Conservation (phyloP, 2,888 invertebrate species). For the Drosophila neonasuta region DNA sequence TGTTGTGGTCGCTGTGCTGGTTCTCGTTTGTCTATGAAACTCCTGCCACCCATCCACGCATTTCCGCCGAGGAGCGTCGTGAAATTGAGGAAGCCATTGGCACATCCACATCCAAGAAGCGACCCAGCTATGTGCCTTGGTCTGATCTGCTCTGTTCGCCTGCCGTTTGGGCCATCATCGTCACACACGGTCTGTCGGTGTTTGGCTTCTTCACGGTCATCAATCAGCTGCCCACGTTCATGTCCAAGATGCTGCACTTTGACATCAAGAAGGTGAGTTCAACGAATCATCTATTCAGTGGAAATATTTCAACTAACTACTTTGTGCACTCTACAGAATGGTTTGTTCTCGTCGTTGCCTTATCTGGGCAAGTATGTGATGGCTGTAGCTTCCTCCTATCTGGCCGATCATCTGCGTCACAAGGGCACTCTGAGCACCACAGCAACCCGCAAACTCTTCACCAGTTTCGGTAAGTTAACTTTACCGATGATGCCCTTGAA, state of each 20-base stretch:
- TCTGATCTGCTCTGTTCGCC: slow-evolving; percentile 86
- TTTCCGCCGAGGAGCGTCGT: slow-evolving; percentile 87
- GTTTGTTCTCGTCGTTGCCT: slow-evolving; percentile 91
- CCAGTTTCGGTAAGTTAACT: slow-evolving; percentile 84
- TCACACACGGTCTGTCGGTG: slow-evolving; percentile 92
- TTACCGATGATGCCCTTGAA: not conserved
- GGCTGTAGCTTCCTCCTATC: slow-evolving; percentile 88
- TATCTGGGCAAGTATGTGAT: slow-evolving; percentile 93
- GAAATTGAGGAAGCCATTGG: slow-evolving; percentile 89
- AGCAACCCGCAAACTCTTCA: slow-evolving; percentile 87
- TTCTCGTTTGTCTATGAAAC: slow-evolving; percentile 91
- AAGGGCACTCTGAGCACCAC: slow-evolving; percentile 89
- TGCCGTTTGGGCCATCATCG: slow-evolving; percentile 93
- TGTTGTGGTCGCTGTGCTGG: slow-evolving; percentile 92
- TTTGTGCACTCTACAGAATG: slow-evolving; percentile 86
- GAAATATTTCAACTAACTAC: not conserved
- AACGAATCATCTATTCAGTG: not conserved
- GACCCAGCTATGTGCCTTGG: slow-evolving; percentile 89
- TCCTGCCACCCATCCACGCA: slow-evolving; percentile 92
- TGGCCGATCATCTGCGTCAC: slow-evolving; percentile 88
- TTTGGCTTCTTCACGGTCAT: slow-evolving; percentile 95
- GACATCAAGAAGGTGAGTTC: slow-evolving; percentile 87
- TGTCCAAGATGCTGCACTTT: slow-evolving; percentile 90
- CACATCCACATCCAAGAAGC: slow-evolving; percentile 84
- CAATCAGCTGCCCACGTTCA: slow-evolving; percentile 93